Base-by-base conservation (phyloP, 23 tunicate species). In the Botrylloides violaceus region DNA sequence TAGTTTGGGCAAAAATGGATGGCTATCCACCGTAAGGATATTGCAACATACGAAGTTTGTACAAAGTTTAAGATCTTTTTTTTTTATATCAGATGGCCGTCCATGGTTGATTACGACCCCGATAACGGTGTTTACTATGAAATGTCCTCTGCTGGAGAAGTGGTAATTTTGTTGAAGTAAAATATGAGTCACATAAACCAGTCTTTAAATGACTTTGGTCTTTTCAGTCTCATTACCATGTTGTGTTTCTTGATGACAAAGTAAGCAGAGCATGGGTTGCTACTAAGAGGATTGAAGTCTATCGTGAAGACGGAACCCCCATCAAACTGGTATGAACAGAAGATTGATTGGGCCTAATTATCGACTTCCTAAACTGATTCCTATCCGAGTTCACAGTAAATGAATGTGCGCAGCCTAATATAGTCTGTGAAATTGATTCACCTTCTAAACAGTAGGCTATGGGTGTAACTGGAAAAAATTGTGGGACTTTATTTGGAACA, bases 101-200 rank as follows among this genome's bases (percentile, higher is more conserved):
- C 97, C 29, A 90, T 90, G 97, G 90, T 90, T 0, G 97, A 90
- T 39, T 75, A 73, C 36, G 97, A 90, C 50, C 97, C 97, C 2
- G 90, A 83, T 49, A 35, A n/a, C 43, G 63, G 83, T 55, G 48
- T 74, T 64, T 90, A 82, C 48, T 90, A 79, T 79, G 97, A 90
- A 29, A 75, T 72, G 58, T 71, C 83, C 38, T 58, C 35, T 2
- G 37, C 73, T 28, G 97, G 97, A 19, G 68, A 22, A 48, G 97
- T 83, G 92, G 97, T 90, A 58, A 43, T 36, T 84, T 66, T 29
- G 4, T 2, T 35, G 64, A 31, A 32, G 5, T 2, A 9, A 7
- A 9, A 22, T 59, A 47, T 6, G 34, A 7, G 7, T 20, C 6
- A 65, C 5, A 6, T 65, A 30, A 6, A 30, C 23, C 5, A 27